Base-by-base conservation (phyloP, 2,113 vertebrate genomes). In the Entomyzon cyanotis region DNA sequence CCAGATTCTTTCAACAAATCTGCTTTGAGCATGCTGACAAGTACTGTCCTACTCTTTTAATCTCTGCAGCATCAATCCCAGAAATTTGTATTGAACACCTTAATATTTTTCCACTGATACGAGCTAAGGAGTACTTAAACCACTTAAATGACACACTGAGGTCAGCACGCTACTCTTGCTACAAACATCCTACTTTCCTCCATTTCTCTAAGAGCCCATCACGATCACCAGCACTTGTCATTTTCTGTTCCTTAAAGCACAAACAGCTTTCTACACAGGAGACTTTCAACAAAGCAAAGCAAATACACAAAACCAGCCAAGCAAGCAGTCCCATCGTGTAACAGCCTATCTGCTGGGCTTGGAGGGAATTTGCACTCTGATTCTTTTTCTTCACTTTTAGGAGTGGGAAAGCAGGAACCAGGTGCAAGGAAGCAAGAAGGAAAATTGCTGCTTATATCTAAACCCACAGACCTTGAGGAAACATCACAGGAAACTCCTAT, bases 1-100 rank as follows among this genome's bases (percentile, higher is more conserved):
- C 69, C 86, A 94, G 41, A 33, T 88, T 86, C 91, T 87, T 67
- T 80, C 59, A 78, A 76, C 75, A 95, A 93, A 88, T 93, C 83
- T 88, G 83, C 46, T 83, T 82, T 76, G 76, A 89, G 85, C 50
- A 93, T 5, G 28, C 68, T 75, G 62, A 94, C 73, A 96, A 96
- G 91, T 33, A 53, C 52, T 82, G 17, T 90, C 50, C 27, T 42
- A 9, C 33, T 87, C 62, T 82, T 76, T 76, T 94, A 93, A 87
- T 90, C 69, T 85, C 71, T 81, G 93, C 77, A 91, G 67, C 81
- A 63, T 41, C 25, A 35, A 14, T 55, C 46, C 59, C 47, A 60
- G 69, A 85, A 69, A 91, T 63, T 27, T 65, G 33, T 47, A 39
- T 15, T 12, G 14, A 71, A 50, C 19, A 23, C 14, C 27, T 63